Evolutionary conservation across 2,113 vertebrate species (phyloP), one percentile per base, ranked within the genome.

Genomic region (Odontophorus gujanensis): DNA sequence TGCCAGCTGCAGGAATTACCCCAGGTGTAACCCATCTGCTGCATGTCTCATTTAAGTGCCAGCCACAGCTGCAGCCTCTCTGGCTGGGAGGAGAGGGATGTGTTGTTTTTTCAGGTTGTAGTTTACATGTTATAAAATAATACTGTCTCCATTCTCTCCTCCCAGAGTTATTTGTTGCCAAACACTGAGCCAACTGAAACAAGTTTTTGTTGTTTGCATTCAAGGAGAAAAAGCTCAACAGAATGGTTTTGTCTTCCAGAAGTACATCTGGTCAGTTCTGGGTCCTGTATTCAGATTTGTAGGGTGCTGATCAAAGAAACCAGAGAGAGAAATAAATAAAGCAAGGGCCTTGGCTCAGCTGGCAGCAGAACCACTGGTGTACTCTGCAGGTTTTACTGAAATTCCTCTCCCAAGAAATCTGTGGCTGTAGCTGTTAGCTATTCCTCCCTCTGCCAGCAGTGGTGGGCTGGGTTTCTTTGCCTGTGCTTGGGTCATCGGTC

Each of bases 71-170:
- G 34, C 6, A 18, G 22, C 2, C 8, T 40, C 78, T 4, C 22
- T 13, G 85, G 26, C 8, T 40, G 50, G 63, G 28, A 61, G 12
- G 4, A 19, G 67, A 87, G 90, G 87, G 63, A 61, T 51, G 34
- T 88, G 25, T 67, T 69, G 6, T 24, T 78, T 71, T 96, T 77
- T 95, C 91, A 90, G 82, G 79, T n/a, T 88, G 65, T 53, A 91
- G 81, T 79, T 95, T 80, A 93, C 92, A 53, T 30, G 51, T 87
- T 93, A 92, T 95, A 96, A 86, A 97, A 96, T 79, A 11, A 57
- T 83, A 76, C 26, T 83, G 62, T 89, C 43, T 95, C 81, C 21
- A 16, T 92, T 93, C 78, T 58, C 83, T 92, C 67, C 10, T 93
- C 86, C 34, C 72, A 81, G 89, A 89, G 89, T 86, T 73, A 82